Percentiles rank a stretch among this genome's conserved stretches.
Conservation (phyloP, 2,113 vertebrate species). For the Corythornis madagascariensis region DNA sequence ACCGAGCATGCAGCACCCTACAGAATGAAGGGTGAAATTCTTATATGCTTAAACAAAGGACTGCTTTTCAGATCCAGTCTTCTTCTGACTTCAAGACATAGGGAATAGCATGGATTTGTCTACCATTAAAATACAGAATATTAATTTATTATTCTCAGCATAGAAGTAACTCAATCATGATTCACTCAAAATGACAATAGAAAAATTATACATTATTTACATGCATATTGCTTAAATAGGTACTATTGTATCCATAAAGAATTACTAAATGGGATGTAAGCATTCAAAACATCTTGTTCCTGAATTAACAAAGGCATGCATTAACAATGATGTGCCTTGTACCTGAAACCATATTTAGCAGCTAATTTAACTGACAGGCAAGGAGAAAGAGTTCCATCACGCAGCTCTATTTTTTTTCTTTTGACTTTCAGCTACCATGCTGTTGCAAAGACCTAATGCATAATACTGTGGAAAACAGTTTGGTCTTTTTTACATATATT, state of each 20-base stretch:
- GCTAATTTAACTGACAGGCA: slow-evolving; percentile 33
- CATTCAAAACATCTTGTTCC: not conserved
- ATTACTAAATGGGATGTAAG: not conserved
- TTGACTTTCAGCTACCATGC: not conserved
- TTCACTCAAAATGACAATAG: not conserved
- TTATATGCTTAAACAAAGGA: not conserved
- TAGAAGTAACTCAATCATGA: not conserved
- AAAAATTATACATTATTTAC: not conserved
- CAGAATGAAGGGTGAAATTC: not conserved
- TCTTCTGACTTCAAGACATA: not conserved
- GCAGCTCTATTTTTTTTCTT: not conserved
- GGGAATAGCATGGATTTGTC: not conserved
- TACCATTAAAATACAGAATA: not conserved
- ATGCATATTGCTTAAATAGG: not conserved
- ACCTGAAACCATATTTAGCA: slow-evolving; percentile 40
- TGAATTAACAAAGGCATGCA: slow-evolving; percentile 20
- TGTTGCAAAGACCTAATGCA: not conserved
- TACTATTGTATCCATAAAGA: not conserved
- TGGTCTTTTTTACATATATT: not conserved
- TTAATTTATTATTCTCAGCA: not conserved
- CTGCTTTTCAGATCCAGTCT: not conserved
- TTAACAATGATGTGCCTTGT: slow-evolving; percentile 10
- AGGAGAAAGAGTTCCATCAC: not conserved
- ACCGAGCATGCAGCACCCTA: not conserved
- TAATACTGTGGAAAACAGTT: not conserved